Conservation (phyloP, 2,113 vertebrate species). For the Phyllostomus hastatus region DNA sequence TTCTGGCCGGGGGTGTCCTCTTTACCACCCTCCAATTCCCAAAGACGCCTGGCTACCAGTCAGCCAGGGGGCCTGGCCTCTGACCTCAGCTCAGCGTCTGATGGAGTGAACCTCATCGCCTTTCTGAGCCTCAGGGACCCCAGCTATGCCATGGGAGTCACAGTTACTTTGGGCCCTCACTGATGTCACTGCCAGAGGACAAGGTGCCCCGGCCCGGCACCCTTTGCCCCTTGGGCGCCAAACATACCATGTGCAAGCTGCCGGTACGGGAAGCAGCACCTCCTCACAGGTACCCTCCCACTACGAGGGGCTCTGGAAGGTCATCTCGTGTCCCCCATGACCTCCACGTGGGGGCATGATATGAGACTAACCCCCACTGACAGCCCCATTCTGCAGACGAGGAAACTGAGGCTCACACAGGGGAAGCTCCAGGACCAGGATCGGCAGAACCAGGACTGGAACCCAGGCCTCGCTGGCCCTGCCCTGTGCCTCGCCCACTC, state of each 20-base stretch:
- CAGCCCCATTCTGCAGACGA: background rate
- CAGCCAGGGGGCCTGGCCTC: background rate
- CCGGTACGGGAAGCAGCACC: background rate
- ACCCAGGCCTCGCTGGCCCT: background rate
- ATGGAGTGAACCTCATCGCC: fast-evolving
- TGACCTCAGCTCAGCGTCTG: background rate
- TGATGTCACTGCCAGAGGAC: background rate
- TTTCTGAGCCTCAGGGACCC: background rate
- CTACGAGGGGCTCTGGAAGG: background rate
- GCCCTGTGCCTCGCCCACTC: background rate
- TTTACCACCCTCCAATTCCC: background rate
- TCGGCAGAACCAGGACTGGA: background rate
- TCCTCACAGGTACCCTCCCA: background rate
- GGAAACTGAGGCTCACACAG: background rate
- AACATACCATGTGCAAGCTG: fast-evolving
- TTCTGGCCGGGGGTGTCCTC: background rate
- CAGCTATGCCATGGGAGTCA: background rate
- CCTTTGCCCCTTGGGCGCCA: background rate
- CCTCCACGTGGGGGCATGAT: background rate
- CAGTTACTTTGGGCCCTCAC: background rate
- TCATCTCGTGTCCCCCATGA: background rate
- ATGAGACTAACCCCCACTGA: background rate
- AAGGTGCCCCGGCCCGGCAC: fast-evolving
- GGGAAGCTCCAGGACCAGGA: background rate
- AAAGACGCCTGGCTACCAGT: background rate